These are phyloP conservation scores for Tragelaphus imberbis DNA, from an alignment of 2,113 vertebrate genomes.

Conservation along the genomic window DNA sequence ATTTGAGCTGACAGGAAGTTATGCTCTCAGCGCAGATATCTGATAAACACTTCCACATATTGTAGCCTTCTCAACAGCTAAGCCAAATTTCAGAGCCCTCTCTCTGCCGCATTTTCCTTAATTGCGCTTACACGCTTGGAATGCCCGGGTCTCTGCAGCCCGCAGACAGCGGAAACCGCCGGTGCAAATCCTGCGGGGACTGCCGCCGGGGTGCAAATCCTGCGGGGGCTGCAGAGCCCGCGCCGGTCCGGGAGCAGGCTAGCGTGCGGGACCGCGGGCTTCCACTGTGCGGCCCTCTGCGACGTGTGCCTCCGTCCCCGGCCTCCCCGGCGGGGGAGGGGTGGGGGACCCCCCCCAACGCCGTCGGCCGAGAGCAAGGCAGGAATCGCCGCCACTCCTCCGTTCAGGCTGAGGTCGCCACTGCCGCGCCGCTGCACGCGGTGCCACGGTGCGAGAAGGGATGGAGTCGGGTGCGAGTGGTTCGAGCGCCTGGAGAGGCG, in stretches of 20 bases:
- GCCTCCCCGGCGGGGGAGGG: neutral
- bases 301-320: neutral
- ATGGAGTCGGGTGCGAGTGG: neutral
- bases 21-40: conserved; percentile 35
- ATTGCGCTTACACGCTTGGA: neutral
- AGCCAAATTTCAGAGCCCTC: conserved; percentile 19
- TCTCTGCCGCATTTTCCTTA: conserved; percentile 27
- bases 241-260: neutral
- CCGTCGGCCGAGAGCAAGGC: neutral
- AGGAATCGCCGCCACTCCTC: neutral
- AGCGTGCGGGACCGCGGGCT: neutral
- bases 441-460: neutral
- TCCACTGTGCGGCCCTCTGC: neutral
- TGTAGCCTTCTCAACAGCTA: conserved; percentile 29
- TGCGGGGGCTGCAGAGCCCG: neutral
- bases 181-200: neutral
- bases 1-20: conserved; percentile 40
- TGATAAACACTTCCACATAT: conserved; percentile 60
- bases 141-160: neutral
- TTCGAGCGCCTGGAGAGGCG: neutral
- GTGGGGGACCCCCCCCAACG: neutral
- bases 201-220: neutral
- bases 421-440: neutral
- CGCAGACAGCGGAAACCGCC: neutral
- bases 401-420: neutral